Evolutionary conservation across 2,113 vertebrate genomes (phyloP).

Genomic region (Conger conger): DNA sequence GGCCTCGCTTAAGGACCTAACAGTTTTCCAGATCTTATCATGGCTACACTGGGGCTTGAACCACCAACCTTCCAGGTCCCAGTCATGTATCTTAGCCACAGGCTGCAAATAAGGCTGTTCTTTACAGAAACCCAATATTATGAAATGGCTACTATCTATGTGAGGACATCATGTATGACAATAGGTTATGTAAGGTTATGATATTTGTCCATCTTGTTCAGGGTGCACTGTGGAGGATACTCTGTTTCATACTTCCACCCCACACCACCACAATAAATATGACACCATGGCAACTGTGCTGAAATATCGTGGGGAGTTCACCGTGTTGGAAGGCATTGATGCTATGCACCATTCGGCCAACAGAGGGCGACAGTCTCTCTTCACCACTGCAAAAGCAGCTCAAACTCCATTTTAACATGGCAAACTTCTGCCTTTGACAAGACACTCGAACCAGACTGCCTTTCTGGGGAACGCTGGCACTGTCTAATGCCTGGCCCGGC

Average conservation of each 20-base stretch:
- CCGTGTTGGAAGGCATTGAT: background rate
- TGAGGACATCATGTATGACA: too few species aligned
- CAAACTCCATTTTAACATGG: background rate
- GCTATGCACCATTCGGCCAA: slow-evolving; percentile 34
- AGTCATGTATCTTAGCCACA: too few species aligned
- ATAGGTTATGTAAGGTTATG: too few species aligned
- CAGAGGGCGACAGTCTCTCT: slow-evolving; percentile 57
- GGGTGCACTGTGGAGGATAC: background rate
- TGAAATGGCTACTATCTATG: too few species aligned
- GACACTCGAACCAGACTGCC: background rate
- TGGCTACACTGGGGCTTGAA: too few species aligned
- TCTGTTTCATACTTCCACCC: background rate
- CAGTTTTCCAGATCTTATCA: too few species aligned
- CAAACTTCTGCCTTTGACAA: slow-evolving; percentile 8
- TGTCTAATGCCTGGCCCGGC: background rate
- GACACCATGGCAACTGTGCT: background rate
- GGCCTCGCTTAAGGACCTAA: too few species aligned
- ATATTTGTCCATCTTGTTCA: background rate
- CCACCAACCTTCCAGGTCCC: too few species aligned
- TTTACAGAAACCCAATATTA: too few species aligned
- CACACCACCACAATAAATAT: background rate
- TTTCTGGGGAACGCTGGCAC: background rate
- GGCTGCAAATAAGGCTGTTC: too few species aligned
- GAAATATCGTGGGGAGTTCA: background rate
- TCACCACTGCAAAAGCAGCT: background rate